phyloP scores from a whole-genome alignment of 1,140 invertebrate genomes.

The Venturia canescens region DNA sequence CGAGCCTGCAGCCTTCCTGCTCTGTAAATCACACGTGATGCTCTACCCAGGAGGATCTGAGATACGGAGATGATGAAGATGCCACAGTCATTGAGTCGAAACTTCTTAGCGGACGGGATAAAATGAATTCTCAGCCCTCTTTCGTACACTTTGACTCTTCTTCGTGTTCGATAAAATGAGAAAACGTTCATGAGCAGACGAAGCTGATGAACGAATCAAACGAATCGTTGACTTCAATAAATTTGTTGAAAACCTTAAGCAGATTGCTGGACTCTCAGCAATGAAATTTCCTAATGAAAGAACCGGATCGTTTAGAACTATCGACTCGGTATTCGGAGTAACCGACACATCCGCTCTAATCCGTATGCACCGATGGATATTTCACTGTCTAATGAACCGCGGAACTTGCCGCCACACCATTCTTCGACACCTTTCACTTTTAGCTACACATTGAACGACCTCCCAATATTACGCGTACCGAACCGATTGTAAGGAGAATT shows the following conservation, averaged over 20 bases:
- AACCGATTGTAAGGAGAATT: neutral
- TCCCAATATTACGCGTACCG: neutral
- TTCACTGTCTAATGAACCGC: constrained; percentile 21
- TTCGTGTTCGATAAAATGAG: neutral
- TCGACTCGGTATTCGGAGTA: neutral
- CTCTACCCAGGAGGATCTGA: neutral
- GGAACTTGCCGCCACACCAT: neutral
- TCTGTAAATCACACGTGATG: constrained; percentile 1
- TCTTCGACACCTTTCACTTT: constrained; percentile 39
- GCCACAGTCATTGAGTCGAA: neutral
- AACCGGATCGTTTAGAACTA: neutral
- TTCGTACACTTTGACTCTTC: neutral
- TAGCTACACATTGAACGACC: neutral
- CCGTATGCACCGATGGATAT: constrained; percentile 14
- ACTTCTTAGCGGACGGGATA: too few species aligned
- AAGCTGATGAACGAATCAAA: too few species aligned
- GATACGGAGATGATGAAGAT: constrained; percentile 5
- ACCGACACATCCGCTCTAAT: constrained; percentile 3
- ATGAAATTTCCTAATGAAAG: neutral
- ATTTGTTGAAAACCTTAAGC: neutral
- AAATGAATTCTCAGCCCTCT: too few species aligned
- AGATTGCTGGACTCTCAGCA: neutral
- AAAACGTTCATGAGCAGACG: too few species aligned
- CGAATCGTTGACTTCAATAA: too few species aligned
- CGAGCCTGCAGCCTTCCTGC: neutral